These are phyloP conservation scores for Centropus unirufus DNA, from an alignment of 2,113 vertebrate species.

Conservation along the genomic window DNA sequence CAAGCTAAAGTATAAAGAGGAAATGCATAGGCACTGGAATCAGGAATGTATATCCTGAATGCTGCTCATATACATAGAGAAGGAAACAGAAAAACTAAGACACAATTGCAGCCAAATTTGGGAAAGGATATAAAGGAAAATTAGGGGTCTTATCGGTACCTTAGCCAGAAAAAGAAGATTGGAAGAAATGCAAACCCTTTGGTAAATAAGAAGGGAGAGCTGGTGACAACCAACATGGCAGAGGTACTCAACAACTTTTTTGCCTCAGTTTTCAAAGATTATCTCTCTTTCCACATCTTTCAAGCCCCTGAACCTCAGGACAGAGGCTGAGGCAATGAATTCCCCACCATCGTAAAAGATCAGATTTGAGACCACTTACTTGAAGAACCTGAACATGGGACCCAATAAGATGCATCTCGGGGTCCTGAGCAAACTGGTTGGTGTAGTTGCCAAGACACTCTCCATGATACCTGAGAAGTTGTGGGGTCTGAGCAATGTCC, in stretches of 20 bases:
- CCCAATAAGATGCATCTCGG: not conserved
- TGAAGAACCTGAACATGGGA: not conserved
- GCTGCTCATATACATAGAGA: not conserved
- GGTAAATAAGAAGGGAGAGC: not conserved
- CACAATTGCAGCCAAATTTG: not conserved
- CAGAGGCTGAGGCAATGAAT: not conserved
- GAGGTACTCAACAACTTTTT: not conserved
- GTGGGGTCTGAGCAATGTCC: fast-evolving
- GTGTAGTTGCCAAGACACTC: not conserved
- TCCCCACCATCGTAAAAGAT: not conserved
- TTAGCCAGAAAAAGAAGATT: not conserved
- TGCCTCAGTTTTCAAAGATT: not conserved
- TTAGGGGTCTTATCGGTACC: fast-evolving
- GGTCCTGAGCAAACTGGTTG: not conserved
- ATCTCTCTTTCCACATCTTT: not conserved
- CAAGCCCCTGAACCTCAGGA: not conserved
- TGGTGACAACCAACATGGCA: not conserved
- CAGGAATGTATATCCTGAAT: not conserved
- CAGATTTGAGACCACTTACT: not conserved
- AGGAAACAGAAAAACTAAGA: not conserved
- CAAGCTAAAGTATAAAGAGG: not conserved
- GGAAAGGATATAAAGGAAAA: not conserved
- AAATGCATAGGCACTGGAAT: not conserved
- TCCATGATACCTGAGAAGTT: too few relatives aligned
- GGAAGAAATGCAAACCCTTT: not conserved